Evolutionary conservation across 2,113 vertebrate species (phyloP).

Genomic region (Lycaon pictus): DNA sequence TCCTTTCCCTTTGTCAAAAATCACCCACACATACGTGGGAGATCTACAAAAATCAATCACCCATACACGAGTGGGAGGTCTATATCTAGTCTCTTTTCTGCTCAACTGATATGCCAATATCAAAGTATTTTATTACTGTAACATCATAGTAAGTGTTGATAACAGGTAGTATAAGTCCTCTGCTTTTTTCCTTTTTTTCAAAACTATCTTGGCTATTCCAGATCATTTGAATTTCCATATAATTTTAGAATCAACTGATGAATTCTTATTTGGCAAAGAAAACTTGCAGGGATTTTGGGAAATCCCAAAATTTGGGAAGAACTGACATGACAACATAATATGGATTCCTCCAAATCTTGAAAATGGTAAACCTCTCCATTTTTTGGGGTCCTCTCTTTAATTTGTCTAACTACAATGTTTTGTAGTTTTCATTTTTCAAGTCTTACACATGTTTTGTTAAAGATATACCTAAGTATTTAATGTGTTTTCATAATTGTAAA

Average conservation of each 20-base stretch:
- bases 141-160: not conserved
- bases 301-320: not conserved
- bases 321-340: not conserved
- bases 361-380: not conserved
- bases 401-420: not conserved
- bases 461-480: constrained; percentile 9
- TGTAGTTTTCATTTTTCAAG: constrained; percentile 20
- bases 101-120: not conserved
- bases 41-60: not conserved
- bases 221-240: not conserved
- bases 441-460: constrained; percentile 19
- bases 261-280: constrained; percentile 4
- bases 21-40: not conserved
- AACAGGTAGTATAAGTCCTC: not conserved
- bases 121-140: not conserved
- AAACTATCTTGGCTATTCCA: constrained; percentile 12
- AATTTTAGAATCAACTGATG: not conserved
- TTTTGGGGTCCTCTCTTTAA: not conserved
- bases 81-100: not conserved
- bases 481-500: not conserved
- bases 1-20: not conserved
- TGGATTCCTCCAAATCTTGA: not conserved
- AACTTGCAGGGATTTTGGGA: not conserved
- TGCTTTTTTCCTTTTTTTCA: not conserved
- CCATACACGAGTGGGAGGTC: not conserved